Base-by-base conservation (phyloP, 2,888 invertebrate genomes). In the Sesia bembeciformis region DNA sequence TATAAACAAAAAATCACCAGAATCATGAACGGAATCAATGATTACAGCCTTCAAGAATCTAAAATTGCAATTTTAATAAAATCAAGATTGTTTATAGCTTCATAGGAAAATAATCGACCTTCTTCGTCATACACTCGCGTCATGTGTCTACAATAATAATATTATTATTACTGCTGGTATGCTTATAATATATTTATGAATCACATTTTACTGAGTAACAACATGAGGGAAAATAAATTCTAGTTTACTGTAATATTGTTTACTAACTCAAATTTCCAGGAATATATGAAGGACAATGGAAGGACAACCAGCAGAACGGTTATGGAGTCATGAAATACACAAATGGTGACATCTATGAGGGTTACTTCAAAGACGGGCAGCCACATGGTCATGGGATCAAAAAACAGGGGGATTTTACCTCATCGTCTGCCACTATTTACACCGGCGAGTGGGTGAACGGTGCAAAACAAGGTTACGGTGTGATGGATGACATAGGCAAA, bases 381-480 rank as follows among this genome's bases (percentile, higher is more conserved):
- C 93, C 95, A 1, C 94, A 96, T 68, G 97, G 97, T 0, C 96
- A 97, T 71, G 97, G 97, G 0, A 93, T 94, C 55, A 91, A 94
- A 59, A 94, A 93, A 58, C 94, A 95, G 69, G 96, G 96, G 0
- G 93, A 94, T 61, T 95, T 95, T 69, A 94, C 93, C 55, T 91
- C 94, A 1, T 93, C 93, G 1, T 90, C 92, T 1, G 94, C 95
- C 0, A 94, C 94, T 0, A 92, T 96, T 60, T 97, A 97, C 74
- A 95, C 97, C n/a, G 97, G 97, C 0, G 96, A 97, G 69, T 97
- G 97, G 94, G 89, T 91, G 7, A 90, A 90, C 53, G 96, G 97
- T 38, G 91, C 91, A 3, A 94, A 93, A 63, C 93, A 94, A 63
- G 97, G 97, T 0, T 97, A 97, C 67, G 97, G 97, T 0, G 95